Evolutionary conservation across 1,140 invertebrate species (phyloP).

Genomic region (Lysiphlebus fabarum): DNA sequence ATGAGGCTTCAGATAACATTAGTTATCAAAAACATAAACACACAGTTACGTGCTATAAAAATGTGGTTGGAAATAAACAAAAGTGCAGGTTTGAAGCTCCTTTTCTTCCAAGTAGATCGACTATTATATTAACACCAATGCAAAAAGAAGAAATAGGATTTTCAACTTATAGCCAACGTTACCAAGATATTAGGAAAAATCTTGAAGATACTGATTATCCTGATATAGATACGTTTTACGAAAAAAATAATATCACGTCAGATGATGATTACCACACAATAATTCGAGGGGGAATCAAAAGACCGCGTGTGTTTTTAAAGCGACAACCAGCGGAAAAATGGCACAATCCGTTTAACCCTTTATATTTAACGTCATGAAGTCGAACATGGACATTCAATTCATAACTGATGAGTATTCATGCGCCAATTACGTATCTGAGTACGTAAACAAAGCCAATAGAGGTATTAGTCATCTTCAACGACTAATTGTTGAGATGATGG

Average conservation of each 20-base stretch:
- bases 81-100: conserved; percentile 37
- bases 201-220: conserved; percentile 27
- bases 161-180: conserved; percentile 15
- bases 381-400: too few relatives aligned
- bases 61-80: conserved; percentile 15
- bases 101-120: conserved; percentile 30
- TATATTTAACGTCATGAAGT: too few relatives aligned
- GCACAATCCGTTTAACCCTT: too few relatives aligned
- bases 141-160: background rate
- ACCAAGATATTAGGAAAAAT: conserved; percentile 21
- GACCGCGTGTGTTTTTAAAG: conserved; percentile 13
- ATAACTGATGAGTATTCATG: too few relatives aligned
- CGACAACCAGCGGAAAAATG: too few relatives aligned
- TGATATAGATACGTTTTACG: conserved; percentile 25
- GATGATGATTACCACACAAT: conserved; percentile 25
- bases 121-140: conserved; percentile 31
- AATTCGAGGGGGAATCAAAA: conserved; percentile 25
- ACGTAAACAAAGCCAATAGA: background rate
- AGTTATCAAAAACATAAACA: conserved; percentile 27
- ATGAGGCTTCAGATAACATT: conserved; percentile 30
- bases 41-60: conserved; percentile 33
- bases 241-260: conserved; percentile 24
- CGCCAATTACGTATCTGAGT: background rate
- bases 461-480: background rate
- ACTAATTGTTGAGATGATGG: background rate